Evolutionary conservation across 1,140 invertebrate species (phyloP), one percentile per base, ranked within the genome.

Genomic region (Plectrocnemia conspersa): DNA sequence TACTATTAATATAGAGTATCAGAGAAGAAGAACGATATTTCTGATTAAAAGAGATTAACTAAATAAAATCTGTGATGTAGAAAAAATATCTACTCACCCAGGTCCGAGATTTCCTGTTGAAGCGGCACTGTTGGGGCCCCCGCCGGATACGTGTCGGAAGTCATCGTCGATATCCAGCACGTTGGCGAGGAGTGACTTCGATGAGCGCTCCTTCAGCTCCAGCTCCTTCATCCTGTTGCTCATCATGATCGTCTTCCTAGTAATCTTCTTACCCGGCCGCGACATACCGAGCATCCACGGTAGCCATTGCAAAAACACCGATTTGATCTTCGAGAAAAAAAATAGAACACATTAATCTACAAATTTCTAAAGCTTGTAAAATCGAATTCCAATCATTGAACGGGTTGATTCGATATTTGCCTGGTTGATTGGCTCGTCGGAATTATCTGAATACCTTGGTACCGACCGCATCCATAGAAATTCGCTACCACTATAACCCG

Each of bases 101-200:
- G 74, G 73, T 56, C 72, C 74, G 25, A 76, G 64, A 46, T 76
- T 76, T 38, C 74, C 74, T n/a, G 74, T 76, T 13, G 74, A 76
- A 7, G 74, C 72, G 1, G 74, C 72, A 66, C 77, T 75, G 65
- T 80, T 75, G 58, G 79, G 71, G 47, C 70, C 66, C 36, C 72
- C 66, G 32, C 68, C 69, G n/a, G 70, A 69, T 3, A 65, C 77
- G 64, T 86, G 85, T 66, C 88, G 79, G 73, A 91, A 90, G 72
- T 97, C 92, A 66, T 97, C 93, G 70, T 97, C 92, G 65, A 96
- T 93, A 73, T 97, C 92, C 63, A 95, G 76, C 53, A 91, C 88
- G 73, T 97, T 97, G 47, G 93, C 93, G 64, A 97, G 74, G 61
- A 97, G 79, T 63, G 90, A 93, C 71, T 92, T 92, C 48, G 92